Percentiles rank a stretch among this genome's conserved stretches.
These are phyloP conservation scores for Tipula unca DNA, from an alignment of 2,888 invertebrate genomes.

Conservation along the genomic window DNA sequence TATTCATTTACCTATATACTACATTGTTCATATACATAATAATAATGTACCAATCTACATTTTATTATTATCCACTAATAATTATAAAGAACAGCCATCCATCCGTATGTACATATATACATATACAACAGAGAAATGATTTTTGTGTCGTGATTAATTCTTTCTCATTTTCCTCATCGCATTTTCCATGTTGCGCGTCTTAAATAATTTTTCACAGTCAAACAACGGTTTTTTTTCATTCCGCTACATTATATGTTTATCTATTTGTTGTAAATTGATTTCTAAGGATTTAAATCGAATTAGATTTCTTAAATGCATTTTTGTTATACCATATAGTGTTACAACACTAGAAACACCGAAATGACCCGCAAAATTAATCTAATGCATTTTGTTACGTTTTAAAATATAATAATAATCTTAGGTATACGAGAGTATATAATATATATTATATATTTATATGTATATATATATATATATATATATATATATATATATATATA, in stretches of 20 bases:
- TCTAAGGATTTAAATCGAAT: background rate
- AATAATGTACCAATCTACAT: no score
- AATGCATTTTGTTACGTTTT: background rate
- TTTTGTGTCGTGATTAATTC: background rate
- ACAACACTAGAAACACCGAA: background rate
- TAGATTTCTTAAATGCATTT: background rate
- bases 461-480: no score
- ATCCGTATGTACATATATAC: background rate
- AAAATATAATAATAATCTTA: background rate
- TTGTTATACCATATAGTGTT: background rate
- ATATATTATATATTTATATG: no score
- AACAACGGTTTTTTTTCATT: background rate
- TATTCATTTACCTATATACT: background rate
- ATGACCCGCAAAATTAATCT: background rate
- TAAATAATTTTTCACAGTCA: background rate
- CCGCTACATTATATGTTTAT: background rate
- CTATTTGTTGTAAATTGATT: background rate
- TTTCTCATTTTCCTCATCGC: background rate
- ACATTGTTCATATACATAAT: background rate
- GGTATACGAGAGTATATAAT: background rate
- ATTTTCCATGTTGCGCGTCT: background rate
- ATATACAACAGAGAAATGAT: background rate
- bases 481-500: no score
- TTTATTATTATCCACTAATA: background rate
- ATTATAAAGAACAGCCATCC: background rate